Percentiles rank a stretch among this genome's conserved stretches.
Conservation (phyloP, 2,888 invertebrate genomes). For the Sarcophaga rosellei region DNA sequence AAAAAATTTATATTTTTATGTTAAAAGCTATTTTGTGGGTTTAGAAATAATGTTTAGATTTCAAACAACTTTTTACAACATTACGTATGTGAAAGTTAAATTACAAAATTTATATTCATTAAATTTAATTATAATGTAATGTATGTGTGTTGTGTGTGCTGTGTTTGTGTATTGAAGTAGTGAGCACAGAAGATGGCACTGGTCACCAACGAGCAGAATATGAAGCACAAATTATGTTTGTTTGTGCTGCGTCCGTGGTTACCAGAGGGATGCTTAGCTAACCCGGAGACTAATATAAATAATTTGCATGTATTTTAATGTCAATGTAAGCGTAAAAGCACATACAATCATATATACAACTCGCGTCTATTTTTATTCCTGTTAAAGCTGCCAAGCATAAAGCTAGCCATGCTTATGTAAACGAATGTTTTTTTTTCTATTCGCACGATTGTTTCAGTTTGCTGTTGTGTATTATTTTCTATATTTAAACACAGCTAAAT, state of each 20-base stretch:
- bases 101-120: slow-evolving; percentile 57
- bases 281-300: slow-evolving; percentile 31
- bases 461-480: not conserved
- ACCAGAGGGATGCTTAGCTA: slow-evolving; percentile 41
- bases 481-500: slow-evolving; percentile 22
- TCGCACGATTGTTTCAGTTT: slow-evolving; percentile 1
- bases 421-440: not conserved
- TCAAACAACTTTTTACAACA: slow-evolving; percentile 4
- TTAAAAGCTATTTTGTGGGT: slow-evolving; percentile 26
- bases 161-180: too few relatives aligned
- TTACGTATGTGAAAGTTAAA: slow-evolving; percentile 42
- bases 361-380: too few relatives aligned
- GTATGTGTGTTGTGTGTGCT: too few relatives aligned
- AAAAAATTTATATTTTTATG: too few relatives aligned
- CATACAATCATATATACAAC: too few relatives aligned
- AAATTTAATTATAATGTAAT: slow-evolving; percentile 22
- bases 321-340: too few relatives aligned
- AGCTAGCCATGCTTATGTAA: slow-evolving; percentile 31
- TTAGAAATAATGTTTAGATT: slow-evolving; percentile 44
- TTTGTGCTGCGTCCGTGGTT: not conserved
- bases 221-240: too few relatives aligned
- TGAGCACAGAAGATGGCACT: too few relatives aligned
- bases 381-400: slow-evolving; percentile 28
- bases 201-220: too few relatives aligned
- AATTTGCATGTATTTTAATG: slow-evolving; percentile 7